These are phyloP conservation scores for Myopa tessellatipennis DNA, from an alignment of 2,888 invertebrate genomes.

Conservation along the genomic window DNA sequence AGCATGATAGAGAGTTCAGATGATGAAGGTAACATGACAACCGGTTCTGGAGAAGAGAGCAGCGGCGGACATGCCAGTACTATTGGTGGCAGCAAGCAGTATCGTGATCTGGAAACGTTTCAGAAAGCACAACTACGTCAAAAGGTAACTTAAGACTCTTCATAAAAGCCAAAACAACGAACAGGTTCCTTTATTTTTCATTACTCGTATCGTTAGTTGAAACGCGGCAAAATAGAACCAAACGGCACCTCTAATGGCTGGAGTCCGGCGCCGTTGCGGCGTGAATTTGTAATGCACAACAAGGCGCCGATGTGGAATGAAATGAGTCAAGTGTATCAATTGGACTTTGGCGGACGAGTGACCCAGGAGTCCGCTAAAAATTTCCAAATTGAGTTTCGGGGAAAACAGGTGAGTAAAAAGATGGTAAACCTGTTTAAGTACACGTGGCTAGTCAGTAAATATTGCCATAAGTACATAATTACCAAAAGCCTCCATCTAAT, in stretches of 20 bases:
- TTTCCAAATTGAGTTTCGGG: conserved; percentile 97
- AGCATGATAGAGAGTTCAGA: conserved; percentile 82
- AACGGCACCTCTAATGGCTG: conserved; percentile 67
- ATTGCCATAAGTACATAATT: no score
- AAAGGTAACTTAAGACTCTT: conserved; percentile 73
- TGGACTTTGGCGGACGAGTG: conserved; percentile 98
- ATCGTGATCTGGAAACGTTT: conserved; percentile 88
- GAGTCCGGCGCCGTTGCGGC: conserved; percentile 71
- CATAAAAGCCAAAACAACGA: conserved; percentile 35
- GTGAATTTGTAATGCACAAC: conserved; percentile 96
- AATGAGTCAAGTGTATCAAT: conserved; percentile 97
- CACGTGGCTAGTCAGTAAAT: no score
- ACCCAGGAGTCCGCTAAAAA: conserved; percentile 99
- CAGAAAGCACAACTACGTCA: conserved; percentile 92
- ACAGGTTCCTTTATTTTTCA: not conserved
- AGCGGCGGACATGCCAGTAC: conserved; percentile 66
- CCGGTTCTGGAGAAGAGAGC: conserved; percentile 71
- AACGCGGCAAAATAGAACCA: conserved; percentile 76
- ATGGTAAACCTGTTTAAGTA: not conserved
- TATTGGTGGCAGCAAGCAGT: conserved; percentile 74
- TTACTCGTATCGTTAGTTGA: conserved; percentile 72
- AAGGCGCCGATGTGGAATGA: conserved; percentile 99
- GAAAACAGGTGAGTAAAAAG: conserved; percentile 83
- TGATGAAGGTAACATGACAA: conserved; percentile 75
- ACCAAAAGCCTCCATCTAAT: no score